These are phyloP conservation scores for Fulmarus glacialis DNA, from an alignment of 2,113 vertebrate genomes.

Conservation along the genomic window DNA sequence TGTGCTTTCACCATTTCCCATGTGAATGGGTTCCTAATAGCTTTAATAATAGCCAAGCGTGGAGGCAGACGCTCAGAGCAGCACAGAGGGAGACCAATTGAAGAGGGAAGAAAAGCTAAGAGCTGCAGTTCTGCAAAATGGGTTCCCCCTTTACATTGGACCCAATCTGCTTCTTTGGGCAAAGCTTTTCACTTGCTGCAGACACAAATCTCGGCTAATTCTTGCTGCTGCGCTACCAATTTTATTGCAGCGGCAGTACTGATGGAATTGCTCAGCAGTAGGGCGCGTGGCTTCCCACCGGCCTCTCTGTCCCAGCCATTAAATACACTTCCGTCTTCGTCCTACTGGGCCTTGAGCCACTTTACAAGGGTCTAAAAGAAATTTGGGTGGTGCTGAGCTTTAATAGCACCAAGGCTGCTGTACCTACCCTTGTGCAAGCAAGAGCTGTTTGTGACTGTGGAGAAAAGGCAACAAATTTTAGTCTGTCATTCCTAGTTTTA, in stretches of 20 bases:
- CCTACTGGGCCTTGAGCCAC: neutral
- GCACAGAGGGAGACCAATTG: neutral
- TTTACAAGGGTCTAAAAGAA: neutral
- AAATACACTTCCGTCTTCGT: neutral
- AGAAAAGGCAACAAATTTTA: neutral
- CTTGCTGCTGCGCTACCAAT: neutral
- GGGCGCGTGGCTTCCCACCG: neutral
- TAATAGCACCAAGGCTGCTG: neutral
- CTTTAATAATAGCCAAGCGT: neutral
- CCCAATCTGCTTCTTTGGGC: neutral
- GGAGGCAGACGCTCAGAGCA: neutral
- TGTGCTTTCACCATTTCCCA: neutral
- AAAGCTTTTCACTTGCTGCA: neutral
- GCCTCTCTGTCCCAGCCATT: neutral
- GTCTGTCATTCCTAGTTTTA: neutral
- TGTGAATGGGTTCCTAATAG: neutral
- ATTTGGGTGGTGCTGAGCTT: neutral
- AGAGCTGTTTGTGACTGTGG: neutral
- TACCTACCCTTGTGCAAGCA: no score
- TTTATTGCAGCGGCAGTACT: neutral
- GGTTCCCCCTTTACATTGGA: neutral
- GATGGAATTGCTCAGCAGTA: neutral
- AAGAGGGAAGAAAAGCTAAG: neutral
- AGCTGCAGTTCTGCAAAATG: constrained; percentile 22
- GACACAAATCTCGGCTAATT: neutral